Evolutionary conservation across 2,888 invertebrate genomes (phyloP), one percentile per base, ranked within the genome.

Genomic region (Subacronicta megacephala): DNA sequence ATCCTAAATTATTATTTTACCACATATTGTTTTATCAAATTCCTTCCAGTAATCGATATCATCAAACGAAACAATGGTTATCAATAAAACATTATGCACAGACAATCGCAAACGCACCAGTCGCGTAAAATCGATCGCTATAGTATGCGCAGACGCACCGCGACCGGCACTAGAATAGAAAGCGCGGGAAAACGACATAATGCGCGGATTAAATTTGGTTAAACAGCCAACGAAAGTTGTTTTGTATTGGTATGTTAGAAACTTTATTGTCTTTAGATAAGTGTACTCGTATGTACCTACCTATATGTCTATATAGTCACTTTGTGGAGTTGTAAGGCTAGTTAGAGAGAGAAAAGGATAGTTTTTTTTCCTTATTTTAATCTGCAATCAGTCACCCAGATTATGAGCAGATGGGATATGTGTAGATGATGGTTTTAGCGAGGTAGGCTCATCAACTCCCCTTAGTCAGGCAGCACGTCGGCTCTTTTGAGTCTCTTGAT

Each of bases 171-270:
- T 70, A 44, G 78, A 82, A 78, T 83, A 83, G 82, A 83, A 84
- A 84, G 77, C 75, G 77, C 74, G 76, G 75, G 80, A 82, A 82
- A 82, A 78, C 81, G 74, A 73, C 73, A 75, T 67, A 74, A 79
- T 70, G 72, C 53, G 50, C 67, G 73, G 75, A 82, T 79, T 78
- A 72, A 77, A 80, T 82, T 82, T 82, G 80, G 68, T 82, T 81
- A 81, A 80, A 79, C 55, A 72, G 65, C 60, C 60, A 76, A 79
- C 60, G 79, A 83, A 83, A 83, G 81, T 81, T 68, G 72, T 75
- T 62, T 68, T 26, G 57, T 62, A 67, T 73, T 42, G 57, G 65
- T 38, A 53, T 56, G 70, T 68, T 65, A 65, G 69, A 72, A 65
- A 78, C 62, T 71, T 63, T 63, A 68, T 77, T 54, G 58, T 62